These are phyloP conservation scores for Drosophila novamexicana DNA, from an alignment of 1,140 invertebrate species.

Conservation along the genomic window DNA sequence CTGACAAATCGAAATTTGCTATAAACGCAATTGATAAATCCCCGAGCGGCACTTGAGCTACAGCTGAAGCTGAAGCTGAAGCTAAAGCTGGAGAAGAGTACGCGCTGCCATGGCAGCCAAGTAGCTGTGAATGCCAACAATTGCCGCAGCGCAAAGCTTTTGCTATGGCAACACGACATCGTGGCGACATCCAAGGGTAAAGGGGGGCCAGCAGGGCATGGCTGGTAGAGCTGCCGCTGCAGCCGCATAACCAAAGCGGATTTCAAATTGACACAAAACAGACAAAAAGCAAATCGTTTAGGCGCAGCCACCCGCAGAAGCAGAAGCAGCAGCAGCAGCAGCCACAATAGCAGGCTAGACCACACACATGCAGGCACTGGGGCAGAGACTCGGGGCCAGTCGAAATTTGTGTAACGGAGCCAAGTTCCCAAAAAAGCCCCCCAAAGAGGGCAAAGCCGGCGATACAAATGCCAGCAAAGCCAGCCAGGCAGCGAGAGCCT, in stretches of 20 bases:
- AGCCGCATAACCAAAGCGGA: slow-evolving; percentile 72
- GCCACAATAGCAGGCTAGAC: slow-evolving; percentile 10
- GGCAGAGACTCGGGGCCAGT: slow-evolving; percentile 20
- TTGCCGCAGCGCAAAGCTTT: slow-evolving; percentile 64
- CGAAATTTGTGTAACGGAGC: slow-evolving; percentile 53
- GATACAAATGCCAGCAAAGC: slow-evolving; percentile 58
- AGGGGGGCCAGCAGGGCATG: background rate
- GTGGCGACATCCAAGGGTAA: background rate
- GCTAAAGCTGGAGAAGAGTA: background rate
- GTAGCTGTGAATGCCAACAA: slow-evolving; percentile 80
- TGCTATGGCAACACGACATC: slow-evolving; percentile 26
- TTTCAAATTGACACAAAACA: slow-evolving; percentile 82
- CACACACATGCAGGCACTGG: slow-evolving; percentile 34
- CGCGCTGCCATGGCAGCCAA: slow-evolving; percentile 60
- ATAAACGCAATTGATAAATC: slow-evolving; percentile 82
- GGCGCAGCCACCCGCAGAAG: slow-evolving; percentile 68
- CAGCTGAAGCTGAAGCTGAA: slow-evolving; percentile 3
- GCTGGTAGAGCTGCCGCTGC: slow-evolving; percentile 10
- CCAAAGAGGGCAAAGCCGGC: slow-evolving; percentile 30
- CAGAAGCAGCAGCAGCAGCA: slow-evolving; percentile 28
- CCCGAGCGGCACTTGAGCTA: slow-evolving; percentile 69
- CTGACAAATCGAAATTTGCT: slow-evolving; percentile 82
- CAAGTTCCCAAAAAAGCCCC: slow-evolving; percentile 36
- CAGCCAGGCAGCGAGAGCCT: slow-evolving; percentile 33
- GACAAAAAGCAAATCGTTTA: slow-evolving; percentile 81